Conservation (phyloP, 2,888 invertebrate genomes). For the Homarus gammarus region DNA sequence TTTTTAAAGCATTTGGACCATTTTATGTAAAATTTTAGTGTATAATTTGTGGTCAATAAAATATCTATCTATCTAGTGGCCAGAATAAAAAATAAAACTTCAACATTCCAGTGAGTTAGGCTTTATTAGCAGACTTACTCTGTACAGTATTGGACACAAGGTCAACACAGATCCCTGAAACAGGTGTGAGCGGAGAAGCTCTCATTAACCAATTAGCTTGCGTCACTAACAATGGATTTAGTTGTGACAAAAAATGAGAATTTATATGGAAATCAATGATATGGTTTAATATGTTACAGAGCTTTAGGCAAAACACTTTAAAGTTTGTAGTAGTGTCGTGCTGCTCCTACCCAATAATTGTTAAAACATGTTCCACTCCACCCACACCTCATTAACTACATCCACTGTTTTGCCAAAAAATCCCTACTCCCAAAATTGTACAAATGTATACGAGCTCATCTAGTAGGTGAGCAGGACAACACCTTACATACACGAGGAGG, state of each 20-base stretch:
- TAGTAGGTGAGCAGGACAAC: conserved; percentile 34
- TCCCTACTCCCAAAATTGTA: conserved; percentile 58
- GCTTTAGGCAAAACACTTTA: conserved; percentile 32
- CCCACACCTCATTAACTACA: conserved; percentile 67
- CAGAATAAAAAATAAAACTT: conserved; percentile 13
- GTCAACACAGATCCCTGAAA: conserved; percentile 74
- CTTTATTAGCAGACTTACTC: conserved; percentile 69
- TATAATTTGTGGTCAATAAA: too few species aligned
- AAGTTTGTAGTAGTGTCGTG: conserved; percentile 1
- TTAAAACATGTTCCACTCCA: conserved; percentile 55
- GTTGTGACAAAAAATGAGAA: conserved; percentile 41
- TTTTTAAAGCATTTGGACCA: too few species aligned
- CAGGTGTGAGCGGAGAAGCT: conserved; percentile 68
- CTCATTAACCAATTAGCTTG: conserved; percentile 41
- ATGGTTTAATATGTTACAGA: conserved; percentile 20
- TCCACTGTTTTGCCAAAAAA: conserved; percentile 43
- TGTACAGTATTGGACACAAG: conserved; percentile 71
- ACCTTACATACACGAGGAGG: conserved; percentile 26
- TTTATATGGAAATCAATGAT: conserved; percentile 44
- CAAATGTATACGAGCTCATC: conserved; percentile 48
- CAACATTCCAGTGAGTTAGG: conserved; percentile 58
- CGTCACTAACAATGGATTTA: conserved; percentile 22
- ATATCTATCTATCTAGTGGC: too few species aligned
- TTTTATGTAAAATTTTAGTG: too few species aligned
- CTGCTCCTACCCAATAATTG: conserved; percentile 31